Percentiles rank a stretch among this genome's conserved stretches.
Evolutionary conservation across 2,113 vertebrate genomes (phyloP).

Genomic region (Nothocercus julius): DNA sequence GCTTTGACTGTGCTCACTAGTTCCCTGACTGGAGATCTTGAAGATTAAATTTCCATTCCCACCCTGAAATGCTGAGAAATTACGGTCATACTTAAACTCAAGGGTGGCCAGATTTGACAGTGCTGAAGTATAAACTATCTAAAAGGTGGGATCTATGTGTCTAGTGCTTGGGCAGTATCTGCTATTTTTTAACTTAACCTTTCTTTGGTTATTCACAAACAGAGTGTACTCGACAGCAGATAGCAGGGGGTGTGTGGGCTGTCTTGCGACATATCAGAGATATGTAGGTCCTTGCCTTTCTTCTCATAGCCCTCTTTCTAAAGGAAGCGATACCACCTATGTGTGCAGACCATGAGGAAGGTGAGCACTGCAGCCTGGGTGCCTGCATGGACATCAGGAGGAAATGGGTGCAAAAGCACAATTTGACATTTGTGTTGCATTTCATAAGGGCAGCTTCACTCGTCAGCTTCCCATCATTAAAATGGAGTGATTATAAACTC

Average conservation of each 20-base stretch:
- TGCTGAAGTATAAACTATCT: background rate
- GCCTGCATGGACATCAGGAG: background rate
- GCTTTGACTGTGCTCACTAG: background rate
- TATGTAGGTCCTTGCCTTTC: background rate
- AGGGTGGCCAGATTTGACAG: background rate
- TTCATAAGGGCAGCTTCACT: background rate
- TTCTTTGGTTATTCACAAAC: background rate
- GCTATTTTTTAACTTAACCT: background rate
- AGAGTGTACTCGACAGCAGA: fast-evolving
- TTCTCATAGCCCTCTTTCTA: background rate
- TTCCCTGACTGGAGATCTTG: background rate
- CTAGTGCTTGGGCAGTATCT: background rate
- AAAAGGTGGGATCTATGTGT: background rate
- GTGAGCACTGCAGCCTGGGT: fast-evolving
- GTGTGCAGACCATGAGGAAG: fast-evolving
- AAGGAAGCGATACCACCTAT: background rate
- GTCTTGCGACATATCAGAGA: fast-evolving
- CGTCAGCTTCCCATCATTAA: slow-evolving; percentile 12
- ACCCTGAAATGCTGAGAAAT: background rate
- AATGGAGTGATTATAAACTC: slow-evolving; percentile 2
- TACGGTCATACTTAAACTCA: background rate
- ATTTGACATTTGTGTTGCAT: background rate
- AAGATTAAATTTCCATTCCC: background rate
- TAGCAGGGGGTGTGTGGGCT: background rate
- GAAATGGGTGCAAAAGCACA: fast-evolving